These are phyloP conservation scores for Exephanes ischioxanthus DNA, from an alignment of 2,888 invertebrate genomes.

Conservation along the genomic window DNA sequence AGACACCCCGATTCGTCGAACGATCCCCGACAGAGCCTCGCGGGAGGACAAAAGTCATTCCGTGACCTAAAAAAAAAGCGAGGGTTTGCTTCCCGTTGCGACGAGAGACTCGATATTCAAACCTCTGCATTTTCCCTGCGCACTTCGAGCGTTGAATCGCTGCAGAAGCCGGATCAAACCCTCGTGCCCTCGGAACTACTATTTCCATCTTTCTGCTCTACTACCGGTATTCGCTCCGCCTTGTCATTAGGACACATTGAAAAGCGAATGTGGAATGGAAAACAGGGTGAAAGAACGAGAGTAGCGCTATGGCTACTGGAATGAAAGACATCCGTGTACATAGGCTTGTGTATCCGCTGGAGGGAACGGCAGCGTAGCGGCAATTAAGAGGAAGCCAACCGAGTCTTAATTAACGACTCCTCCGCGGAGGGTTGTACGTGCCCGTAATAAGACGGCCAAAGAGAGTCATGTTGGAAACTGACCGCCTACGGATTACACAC, in stretches of 20 bases:
- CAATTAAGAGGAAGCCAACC: constrained; percentile 61
- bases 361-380: constrained; percentile 18
- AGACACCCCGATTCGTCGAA: neutral
- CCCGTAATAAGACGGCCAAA: constrained; percentile 29
- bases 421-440: constrained; percentile 1
- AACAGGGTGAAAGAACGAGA: constrained; percentile 38
- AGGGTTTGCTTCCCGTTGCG: no score
- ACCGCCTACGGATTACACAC: constrained; percentile 6
- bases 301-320: neutral
- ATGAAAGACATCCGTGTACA: constrained; percentile 34
- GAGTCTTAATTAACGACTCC: constrained; percentile 62
- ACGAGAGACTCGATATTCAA: no score
- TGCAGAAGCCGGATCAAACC: constrained; percentile 9
- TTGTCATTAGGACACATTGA: constrained; percentile 57
- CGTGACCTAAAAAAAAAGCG: neutral
- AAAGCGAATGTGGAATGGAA: constrained; percentile 43
- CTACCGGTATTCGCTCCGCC: neutral
- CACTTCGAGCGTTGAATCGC: constrained; percentile 33
- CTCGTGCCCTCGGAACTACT: constrained; percentile 5
- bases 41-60: constrained; percentile 45
- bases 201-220: neutral
- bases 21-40: neutral
- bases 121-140: neutral
- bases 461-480: constrained; percentile 19
- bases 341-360: constrained; percentile 14